Conservation (phyloP, 2,888 invertebrate species). For the Phengaris arion region DNA sequence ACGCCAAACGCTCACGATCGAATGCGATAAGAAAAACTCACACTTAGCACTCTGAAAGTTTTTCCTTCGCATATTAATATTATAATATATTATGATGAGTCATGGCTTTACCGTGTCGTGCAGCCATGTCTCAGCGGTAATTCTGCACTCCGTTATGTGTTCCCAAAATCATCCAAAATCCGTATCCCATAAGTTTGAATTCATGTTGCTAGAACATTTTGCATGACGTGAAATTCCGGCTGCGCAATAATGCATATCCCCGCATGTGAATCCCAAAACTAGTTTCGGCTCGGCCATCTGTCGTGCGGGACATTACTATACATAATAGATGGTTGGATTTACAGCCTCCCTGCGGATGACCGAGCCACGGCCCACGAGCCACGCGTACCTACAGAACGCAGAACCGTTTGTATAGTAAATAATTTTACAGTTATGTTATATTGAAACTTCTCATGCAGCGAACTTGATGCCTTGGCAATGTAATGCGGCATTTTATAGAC, state of each 20-base stretch:
- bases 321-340: constrained; percentile 37
- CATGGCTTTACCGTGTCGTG: too few relatives aligned
- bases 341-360: constrained; percentile 27
- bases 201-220: not conserved
- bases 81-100: too few relatives aligned
- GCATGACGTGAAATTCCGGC: not conserved
- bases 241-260: not conserved
- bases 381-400: not conserved
- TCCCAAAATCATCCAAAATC: not conserved
- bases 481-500: too few relatives aligned
- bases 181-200: not conserved
- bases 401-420: not conserved
- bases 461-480: too few relatives aligned
- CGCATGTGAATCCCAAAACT: constrained; percentile 26
- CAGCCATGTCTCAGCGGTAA: too few relatives aligned
- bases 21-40: too few relatives aligned
- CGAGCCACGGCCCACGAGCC: not conserved
- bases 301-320: constrained; percentile 37
- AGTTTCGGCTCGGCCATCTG: constrained; percentile 33
- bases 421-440: not conserved
- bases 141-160: too few relatives aligned
- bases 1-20: too few relatives aligned
- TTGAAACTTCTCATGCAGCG: too few relatives aligned
- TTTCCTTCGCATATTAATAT: too few relatives aligned
- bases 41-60: too few relatives aligned